Evolutionary conservation across 2,113 vertebrate genomes (phyloP).

Genomic region (Saimiri boliviensis): DNA sequence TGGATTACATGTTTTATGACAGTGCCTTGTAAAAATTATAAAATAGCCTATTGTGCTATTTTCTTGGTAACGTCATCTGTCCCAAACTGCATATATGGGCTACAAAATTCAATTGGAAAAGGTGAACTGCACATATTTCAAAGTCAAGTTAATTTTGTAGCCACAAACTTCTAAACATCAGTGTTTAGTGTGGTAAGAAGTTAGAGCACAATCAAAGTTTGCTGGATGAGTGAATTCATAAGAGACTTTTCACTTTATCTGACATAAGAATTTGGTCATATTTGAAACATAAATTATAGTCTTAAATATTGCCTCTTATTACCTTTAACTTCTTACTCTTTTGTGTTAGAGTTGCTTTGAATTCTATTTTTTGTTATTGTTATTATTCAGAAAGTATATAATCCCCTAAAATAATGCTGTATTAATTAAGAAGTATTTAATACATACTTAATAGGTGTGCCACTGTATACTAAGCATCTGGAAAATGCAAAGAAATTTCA

Average conservation of each 20-base stretch:
- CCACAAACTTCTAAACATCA: neutral
- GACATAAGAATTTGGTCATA: neutral
- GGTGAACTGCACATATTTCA: neutral
- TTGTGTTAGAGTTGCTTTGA: neutral
- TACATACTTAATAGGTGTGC: neutral
- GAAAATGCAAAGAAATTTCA: neutral
- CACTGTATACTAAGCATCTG: neutral
- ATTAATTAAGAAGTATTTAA: neutral
- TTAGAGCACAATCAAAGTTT: neutral
- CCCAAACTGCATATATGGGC: neutral
- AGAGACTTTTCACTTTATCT: neutral
- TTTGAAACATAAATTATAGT: neutral
- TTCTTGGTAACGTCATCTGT: neutral
- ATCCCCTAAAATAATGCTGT: neutral
- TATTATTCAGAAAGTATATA: neutral
- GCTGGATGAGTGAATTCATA: neutral
- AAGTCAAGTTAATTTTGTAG: conserved; percentile 3
- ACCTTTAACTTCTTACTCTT: conserved; percentile 9
- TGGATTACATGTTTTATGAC: neutral
- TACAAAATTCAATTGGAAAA: neutral
- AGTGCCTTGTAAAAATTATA: neutral
- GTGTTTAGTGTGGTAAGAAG: neutral
- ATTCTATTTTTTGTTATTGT: neutral
- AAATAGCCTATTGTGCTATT: neutral
- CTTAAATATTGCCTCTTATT: neutral